Evolutionary conservation across 1,140 invertebrate species (phyloP), one percentile per base, ranked within the genome.

Genomic region (Acromyrmex echinatior): DNA sequence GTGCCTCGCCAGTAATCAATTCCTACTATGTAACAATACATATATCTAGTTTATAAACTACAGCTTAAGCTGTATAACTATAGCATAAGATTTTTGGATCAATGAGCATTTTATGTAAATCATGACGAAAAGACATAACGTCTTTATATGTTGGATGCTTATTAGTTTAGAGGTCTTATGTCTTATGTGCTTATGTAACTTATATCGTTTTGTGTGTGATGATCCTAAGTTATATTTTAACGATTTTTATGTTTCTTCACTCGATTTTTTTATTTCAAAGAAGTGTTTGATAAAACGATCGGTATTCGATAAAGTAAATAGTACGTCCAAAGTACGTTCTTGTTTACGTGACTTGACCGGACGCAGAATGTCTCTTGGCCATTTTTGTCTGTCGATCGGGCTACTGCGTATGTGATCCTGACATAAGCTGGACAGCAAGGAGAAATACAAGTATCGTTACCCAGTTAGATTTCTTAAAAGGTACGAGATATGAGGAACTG

Each of bases 401-500:
- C 76, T 79, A 65, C 82, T 39, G 77, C 39, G 77, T 79, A 81
- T 86, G 88, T 90, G 91, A 93, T 93, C 88, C 93, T 93, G 92
- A 93, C 88, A 93, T 88, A 90, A 93, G 90, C 81, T 65, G 88
- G 86, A 79, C 86, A 87, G 82, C 86, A 73, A 87, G 87, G 90
- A 90, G 81, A 90, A 77, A 88, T 81, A 68, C 86, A 77, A 70
- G 70, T 73, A 71, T 63, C 76, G 56, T 91, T 91, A 90, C 89
- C 73, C 6, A 49, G 62, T 86, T 88, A 79, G 86, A 62, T 87
- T 71, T 70, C 92, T 92, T 92, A 94, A 94, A 94, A 93, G 94
- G 93, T 86, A 87, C 86, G 92, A 94, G 92, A 92, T 94, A 94
- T 94, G 93, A 94, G 94, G 94, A 94, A 94, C 93, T 94, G 71